Base-by-base conservation (phyloP, 2,888 invertebrate genomes). In the Archaeoteleia sp. region DNA sequence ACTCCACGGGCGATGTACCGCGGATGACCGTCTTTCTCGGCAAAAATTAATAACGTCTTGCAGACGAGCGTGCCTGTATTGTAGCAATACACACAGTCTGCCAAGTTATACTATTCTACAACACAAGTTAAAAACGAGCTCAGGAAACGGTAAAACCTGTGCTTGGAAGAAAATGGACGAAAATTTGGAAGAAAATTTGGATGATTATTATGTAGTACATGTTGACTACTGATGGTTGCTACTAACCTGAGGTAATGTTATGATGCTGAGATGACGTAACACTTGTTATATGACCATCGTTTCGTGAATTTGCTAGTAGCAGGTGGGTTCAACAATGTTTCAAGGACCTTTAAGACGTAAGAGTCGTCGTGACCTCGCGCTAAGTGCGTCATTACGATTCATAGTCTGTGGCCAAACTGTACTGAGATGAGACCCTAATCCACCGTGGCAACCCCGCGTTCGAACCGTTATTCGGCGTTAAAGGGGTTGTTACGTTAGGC, bases 351-450 rank as follows among this genome's bases (percentile, higher is more conserved):
- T 39, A 66, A 70, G 70, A 66, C 45, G 62, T 17, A 17, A 42
- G 42, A 42, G 42, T 70, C 57, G 53, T 39, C 61, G 57, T 58
- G 66, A 65, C 68, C 51, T 49, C 42, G 51, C 73, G 55, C 62
- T 75, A 78, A 79, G 76, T 73, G 75, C 73, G 75, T 71, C 71
- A 78, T 81, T 82, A 80, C 75, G 73, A 82, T 82, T 82, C 80
- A 81, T 77, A 71, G 76, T 75, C 57, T 70, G 73, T 72, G 72
- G 51, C 48, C 69, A 62, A 74, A 73, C 63, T 74, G 66, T 62
- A 54, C 39, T 25, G 63, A 51, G 58, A 70, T 48, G 67, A 68
- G 55, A 67, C 70, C 67, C 66, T 74, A 74, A 74, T 75, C 76
- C 70, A 51, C 67, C 39, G 58, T 66, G 69, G 46, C 71, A 67